Evolutionary conservation across 1,140 invertebrate genomes (phyloP).

Genomic region (Calephelis nemesis): DNA sequence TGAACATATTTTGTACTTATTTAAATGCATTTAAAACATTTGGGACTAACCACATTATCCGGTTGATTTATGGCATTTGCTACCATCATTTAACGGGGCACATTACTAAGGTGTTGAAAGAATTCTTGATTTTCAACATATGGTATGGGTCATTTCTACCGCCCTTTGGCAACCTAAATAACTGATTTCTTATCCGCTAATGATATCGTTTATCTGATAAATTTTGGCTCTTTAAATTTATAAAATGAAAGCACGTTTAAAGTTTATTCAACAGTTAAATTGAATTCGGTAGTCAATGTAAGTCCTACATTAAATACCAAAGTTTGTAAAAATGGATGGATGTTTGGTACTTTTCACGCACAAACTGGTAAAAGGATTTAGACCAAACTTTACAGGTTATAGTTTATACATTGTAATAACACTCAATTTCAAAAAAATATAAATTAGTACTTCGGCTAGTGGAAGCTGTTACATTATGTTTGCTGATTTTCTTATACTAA

Average conservation of each 20-base stretch:
- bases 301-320: too few species aligned
- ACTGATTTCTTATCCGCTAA: constrained; percentile 35
- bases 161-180: constrained; percentile 35
- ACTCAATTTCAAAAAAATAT: too few species aligned
- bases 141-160: constrained; percentile 47
- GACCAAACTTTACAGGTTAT: too few species aligned
- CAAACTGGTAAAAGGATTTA: too few species aligned
- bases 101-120: constrained; percentile 62
- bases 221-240: constrained; percentile 12
- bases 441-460: too few species aligned
- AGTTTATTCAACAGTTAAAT: not conserved
- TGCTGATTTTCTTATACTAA: too few species aligned
- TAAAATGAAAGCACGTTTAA: not conserved
- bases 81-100: constrained; percentile 66
- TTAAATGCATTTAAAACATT: constrained; percentile 25
- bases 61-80: constrained; percentile 66
- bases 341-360: too few species aligned
- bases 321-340: too few species aligned
- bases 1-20: constrained; percentile 30
- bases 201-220: constrained; percentile 17
- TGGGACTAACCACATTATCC: constrained; percentile 45
- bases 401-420: too few species aligned
- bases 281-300: not conserved
- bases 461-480: too few species aligned
- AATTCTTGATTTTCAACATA: constrained; percentile 46